Evolutionary conservation across 2,113 vertebrate species (phyloP).

Genomic region (Trinectes maculatus): DNA sequence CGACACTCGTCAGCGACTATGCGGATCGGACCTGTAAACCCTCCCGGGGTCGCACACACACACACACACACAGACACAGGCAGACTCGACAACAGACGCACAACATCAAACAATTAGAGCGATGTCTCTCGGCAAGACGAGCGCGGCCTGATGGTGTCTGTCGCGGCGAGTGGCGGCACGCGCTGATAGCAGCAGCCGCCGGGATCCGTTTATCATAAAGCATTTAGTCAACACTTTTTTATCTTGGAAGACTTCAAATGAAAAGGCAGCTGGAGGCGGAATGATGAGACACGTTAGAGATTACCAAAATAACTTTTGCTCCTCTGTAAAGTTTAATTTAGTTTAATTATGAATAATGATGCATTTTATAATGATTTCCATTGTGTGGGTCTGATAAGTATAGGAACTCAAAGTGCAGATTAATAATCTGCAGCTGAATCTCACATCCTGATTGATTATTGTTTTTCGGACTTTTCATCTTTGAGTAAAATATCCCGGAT

Average conservation of each 20-base stretch:
- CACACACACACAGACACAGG: too few relatives aligned
- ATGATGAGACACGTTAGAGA: background rate
- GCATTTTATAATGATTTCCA: too few relatives aligned
- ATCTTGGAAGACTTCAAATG: background rate
- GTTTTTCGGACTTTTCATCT: slow-evolving; percentile 27
- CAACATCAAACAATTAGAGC: slow-evolving; percentile 20
- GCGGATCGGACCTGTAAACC: slow-evolving; percentile 5
- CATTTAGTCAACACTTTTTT: slow-evolving; percentile 2
- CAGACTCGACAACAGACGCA: slow-evolving; percentile 9
- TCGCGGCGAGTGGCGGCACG: too few relatives aligned
- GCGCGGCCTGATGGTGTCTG: slow-evolving; percentile 8
- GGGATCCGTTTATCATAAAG: background rate
- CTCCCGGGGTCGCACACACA: background rate
- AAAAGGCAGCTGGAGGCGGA: background rate
- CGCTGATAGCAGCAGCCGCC: background rate
- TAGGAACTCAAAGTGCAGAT: too few relatives aligned
- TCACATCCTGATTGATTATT: slow-evolving; percentile 42
- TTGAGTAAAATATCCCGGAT: background rate
- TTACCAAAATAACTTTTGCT: too few relatives aligned
- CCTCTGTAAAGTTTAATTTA: too few relatives aligned
- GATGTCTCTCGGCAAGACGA: background rate
- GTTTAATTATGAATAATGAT: too few relatives aligned
- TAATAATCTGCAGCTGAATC: slow-evolving; percentile 49
- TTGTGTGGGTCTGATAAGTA: background rate
- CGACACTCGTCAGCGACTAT: background rate